phyloP scores from a whole-genome alignment of 2,797 vertebrate genomes.

The Semaprochilodus insignis region DNA sequence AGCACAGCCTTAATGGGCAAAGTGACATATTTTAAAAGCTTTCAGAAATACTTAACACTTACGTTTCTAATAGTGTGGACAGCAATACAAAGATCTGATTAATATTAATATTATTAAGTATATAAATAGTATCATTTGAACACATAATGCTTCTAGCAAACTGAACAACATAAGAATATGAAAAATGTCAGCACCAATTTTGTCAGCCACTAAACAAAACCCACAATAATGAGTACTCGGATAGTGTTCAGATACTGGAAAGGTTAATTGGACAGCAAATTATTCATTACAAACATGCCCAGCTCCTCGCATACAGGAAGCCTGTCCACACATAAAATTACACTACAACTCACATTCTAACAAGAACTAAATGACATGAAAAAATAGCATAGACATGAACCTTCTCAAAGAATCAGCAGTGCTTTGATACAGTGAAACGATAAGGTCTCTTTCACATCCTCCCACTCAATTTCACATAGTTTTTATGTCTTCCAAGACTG shows the following conservation, averaged over 20 bases:
- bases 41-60: neutral
- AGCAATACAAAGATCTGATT: neutral
- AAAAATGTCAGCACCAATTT: neutral
- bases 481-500: no score
- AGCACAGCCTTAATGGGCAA: neutral
- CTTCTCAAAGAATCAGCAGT: no score
- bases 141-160: neutral
- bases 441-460: no score
- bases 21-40: neutral
- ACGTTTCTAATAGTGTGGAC: neutral
- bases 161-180: neutral
- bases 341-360: neutral
- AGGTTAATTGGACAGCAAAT: neutral
- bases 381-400: no score
- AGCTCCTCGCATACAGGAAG: neutral
- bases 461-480: no score
- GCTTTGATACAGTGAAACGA: no score
- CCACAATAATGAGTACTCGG: neutral
- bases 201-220: neutral
- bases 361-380: no score
- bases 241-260: neutral
- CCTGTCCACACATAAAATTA: neutral
- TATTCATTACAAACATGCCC: neutral
- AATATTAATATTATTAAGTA: neutral
- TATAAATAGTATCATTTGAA: neutral